A percentile compares a stretch with the other conserved stretches of the same genome.
phyloP scores from a whole-genome alignment of 2,888 invertebrate species.

The Pseudococcus jackbeardsleyi region DNA sequence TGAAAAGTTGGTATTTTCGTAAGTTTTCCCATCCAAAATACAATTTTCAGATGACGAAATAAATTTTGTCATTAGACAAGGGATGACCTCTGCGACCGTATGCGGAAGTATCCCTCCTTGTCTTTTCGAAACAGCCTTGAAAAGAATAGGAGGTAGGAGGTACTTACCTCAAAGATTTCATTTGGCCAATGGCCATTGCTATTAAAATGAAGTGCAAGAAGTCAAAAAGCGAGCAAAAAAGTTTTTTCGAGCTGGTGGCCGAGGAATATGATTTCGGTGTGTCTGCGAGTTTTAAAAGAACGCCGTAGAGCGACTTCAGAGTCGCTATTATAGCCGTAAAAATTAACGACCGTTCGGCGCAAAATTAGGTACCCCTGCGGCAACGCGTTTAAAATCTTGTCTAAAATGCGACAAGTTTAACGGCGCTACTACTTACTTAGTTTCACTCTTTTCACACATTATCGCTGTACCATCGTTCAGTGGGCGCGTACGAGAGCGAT shows the following conservation, averaged over 20 bases:
- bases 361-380: slow-evolving; percentile 22
- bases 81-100: no score
- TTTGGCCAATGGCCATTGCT: no score
- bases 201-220: no score
- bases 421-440: no score
- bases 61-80: no score
- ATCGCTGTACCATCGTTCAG: slow-evolving; percentile 35
- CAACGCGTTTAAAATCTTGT: slow-evolving; percentile 34
- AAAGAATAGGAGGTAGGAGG: no score
- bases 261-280: background rate
- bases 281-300: background rate
- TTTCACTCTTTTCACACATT: slow-evolving; percentile 49
- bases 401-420: slow-evolving; percentile 47
- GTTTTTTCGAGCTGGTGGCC: background rate
- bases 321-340: slow-evolving; percentile 18
- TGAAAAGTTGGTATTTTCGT: no score
- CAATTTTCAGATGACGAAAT: no score
- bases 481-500: background rate
- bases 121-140: no score
- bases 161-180: no score
- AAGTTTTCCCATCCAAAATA: no score
- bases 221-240: background rate
- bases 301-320: background rate
- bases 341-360: slow-evolving; percentile 12
- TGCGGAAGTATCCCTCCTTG: no score